These are phyloP conservation scores for Scaptomyza flava DNA, from an alignment of 2,888 invertebrate species.

Conservation along the genomic window DNA sequence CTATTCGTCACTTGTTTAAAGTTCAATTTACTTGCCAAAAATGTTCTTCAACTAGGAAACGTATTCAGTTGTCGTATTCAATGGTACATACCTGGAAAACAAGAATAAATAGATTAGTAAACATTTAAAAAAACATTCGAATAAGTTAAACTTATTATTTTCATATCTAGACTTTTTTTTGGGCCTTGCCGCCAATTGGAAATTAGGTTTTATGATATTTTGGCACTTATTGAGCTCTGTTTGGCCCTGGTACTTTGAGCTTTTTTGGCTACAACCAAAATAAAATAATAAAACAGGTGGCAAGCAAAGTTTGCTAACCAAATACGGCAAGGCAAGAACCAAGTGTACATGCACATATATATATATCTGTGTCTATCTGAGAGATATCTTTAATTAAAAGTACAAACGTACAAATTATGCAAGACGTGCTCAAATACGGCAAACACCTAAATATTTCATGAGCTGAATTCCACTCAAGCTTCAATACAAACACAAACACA, in stretches of 20 bases:
- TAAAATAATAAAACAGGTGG: constrained; percentile 32
- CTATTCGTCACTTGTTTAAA: no score
- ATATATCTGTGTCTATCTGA: constrained; percentile 36
- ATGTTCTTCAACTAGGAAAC: no score
- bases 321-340: constrained; percentile 58
- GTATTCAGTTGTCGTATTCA: constrained; percentile 3
- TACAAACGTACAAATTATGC: constrained; percentile 76
- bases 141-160: no score
- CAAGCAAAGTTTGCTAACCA: constrained; percentile 32
- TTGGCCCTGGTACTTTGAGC: constrained; percentile 18
- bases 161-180: background rate
- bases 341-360: background rate
- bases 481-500: constrained; percentile 13
- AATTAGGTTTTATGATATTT: background rate
- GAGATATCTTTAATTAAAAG: constrained; percentile 76
- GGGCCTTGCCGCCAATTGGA: constrained; percentile 45
- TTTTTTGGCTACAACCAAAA: background rate
- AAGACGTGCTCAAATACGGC: constrained; percentile 78
- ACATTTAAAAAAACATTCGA: constrained; percentile 23
- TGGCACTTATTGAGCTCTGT: constrained; percentile 34
- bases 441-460: constrained; percentile 79
- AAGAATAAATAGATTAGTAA: constrained; percentile 53
- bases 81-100: constrained; percentile 49
- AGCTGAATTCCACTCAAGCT: constrained; percentile 57
- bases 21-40: no score